Conservation (phyloP, 2,888 invertebrate genomes). For the Drosophila siamana region DNA sequence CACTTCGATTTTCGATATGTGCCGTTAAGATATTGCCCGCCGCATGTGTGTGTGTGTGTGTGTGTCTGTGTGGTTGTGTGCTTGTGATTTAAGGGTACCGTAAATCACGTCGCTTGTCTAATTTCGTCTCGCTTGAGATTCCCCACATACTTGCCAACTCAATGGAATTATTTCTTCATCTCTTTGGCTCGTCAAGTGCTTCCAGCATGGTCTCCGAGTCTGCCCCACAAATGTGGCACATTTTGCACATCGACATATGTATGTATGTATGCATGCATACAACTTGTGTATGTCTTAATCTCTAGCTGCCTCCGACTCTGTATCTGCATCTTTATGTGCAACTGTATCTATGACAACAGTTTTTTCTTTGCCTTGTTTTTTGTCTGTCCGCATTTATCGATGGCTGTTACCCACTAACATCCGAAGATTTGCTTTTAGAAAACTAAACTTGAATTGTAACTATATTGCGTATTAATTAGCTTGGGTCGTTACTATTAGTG, state of each 20-base stretch:
- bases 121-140: conserved; percentile 82
- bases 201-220: conserved; percentile 52
- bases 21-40: conserved; percentile 39
- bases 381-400: conserved; percentile 57
- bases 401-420: conserved; percentile 33
- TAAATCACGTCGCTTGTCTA: conserved; percentile 85
- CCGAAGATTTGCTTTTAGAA: conserved; percentile 36
- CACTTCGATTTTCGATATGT: conserved; percentile 72
- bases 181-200: conserved; percentile 69
- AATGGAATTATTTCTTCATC: conserved; percentile 80
- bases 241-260: conserved; percentile 54
- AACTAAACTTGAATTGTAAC: not conserved
- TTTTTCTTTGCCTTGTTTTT: conserved; percentile 15
- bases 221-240: conserved; percentile 46
- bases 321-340: conserved; percentile 28
- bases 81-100: conserved; percentile 83
- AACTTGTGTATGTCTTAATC: conserved; percentile 13
- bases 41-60: conserved; percentile 8
- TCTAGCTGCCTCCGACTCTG: conserved; percentile 18
- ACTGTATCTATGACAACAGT: not conserved
- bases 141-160: conserved; percentile 82
- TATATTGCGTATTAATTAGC: too few species aligned
- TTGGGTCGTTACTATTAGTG: too few species aligned
- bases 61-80: conserved; percentile 49
- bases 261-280: conserved; percentile 8